Evolutionary conservation across 2,113 vertebrate species (phyloP).

Genomic region (Scartelaos histophorus): DNA sequence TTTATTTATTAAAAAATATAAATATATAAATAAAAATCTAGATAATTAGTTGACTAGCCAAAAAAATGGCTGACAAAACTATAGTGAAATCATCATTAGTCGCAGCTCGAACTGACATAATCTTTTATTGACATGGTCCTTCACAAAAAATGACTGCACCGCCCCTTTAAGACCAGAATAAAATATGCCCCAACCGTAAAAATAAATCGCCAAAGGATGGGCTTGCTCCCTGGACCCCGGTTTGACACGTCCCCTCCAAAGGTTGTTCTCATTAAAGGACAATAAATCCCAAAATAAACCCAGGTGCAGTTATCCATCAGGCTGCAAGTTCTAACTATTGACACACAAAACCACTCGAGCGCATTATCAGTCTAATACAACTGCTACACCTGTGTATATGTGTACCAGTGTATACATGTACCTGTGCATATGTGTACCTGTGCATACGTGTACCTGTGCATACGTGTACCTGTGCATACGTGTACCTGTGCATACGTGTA

Average conservation of each 20-base stretch:
- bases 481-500: slow-evolving; percentile 23
- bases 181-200: neutral
- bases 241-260: slow-evolving; percentile 26
- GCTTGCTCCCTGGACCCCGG: neutral
- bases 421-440: slow-evolving; percentile 31
- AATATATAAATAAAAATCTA: too few species aligned
- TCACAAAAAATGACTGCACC: neutral
- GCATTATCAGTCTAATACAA: slow-evolving; percentile 9
- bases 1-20: too few species aligned
- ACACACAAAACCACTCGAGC: neutral
- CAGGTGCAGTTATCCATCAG: slow-evolving; percentile 43
- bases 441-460: slow-evolving; percentile 33
- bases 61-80: too few species aligned
- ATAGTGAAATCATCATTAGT: too few species aligned
- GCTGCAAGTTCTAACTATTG: slow-evolving; percentile 20
- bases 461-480: slow-evolving; percentile 11
- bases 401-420: slow-evolving; percentile 22
- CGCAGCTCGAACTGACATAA: too few species aligned
- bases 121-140: neutral
- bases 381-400: neutral
- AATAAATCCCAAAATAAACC: slow-evolving; percentile 36
- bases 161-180: neutral
- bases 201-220: neutral
- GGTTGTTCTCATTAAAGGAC: slow-evolving; percentile 57
- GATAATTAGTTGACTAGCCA: too few species aligned